Percentiles rank a stretch among this genome's conserved stretches.
phyloP scores from a whole-genome alignment of 2,797 vertebrate species.

The Jordanella pulchra region DNA sequence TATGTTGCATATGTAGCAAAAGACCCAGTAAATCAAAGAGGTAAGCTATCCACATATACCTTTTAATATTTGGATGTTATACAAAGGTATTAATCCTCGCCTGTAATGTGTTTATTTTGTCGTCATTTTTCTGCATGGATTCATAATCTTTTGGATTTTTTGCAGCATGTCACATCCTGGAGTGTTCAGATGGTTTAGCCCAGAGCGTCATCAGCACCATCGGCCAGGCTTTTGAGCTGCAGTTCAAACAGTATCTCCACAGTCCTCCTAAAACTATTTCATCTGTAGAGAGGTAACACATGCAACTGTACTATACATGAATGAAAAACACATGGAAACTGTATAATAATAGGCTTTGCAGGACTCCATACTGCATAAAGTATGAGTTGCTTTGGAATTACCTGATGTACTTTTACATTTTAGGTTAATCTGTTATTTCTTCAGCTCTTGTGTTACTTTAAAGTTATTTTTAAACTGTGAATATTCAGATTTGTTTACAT shows the following conservation, averaged over 20 bases:
- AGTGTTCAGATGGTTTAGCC: conserved; percentile 92
- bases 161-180: conserved; percentile 95
- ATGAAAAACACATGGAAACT: not conserved
- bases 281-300: conserved; percentile 85
- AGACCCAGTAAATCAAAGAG: conserved; percentile 98
- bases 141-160: conserved; percentile 10
- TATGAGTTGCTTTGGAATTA: not conserved
- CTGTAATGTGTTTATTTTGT: not conserved
- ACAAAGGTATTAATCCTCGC: not conserved
- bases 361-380: not conserved
- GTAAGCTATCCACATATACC: conserved; percentile 68
- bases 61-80: not conserved
- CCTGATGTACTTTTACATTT: not conserved
- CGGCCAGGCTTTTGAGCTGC: conserved; percentile 96
- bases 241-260: conserved; percentile 97
- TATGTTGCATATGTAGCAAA: conserved; percentile 98
- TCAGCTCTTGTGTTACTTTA: conserved; percentile 19
- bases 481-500: conserved; percentile 8
- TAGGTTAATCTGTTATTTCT: not conserved
- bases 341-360: not conserved
- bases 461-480: conserved; percentile 17
- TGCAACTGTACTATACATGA: not conserved
- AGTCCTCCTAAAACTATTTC: conserved; percentile 88
- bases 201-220: conserved; percentile 96
- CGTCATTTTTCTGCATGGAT: conserved; percentile 4